Percentiles rank a stretch among this genome's conserved stretches.
These are phyloP conservation scores for Clostera curtula DNA, from an alignment of 2,888 invertebrate genomes.

Conservation along the genomic window DNA sequence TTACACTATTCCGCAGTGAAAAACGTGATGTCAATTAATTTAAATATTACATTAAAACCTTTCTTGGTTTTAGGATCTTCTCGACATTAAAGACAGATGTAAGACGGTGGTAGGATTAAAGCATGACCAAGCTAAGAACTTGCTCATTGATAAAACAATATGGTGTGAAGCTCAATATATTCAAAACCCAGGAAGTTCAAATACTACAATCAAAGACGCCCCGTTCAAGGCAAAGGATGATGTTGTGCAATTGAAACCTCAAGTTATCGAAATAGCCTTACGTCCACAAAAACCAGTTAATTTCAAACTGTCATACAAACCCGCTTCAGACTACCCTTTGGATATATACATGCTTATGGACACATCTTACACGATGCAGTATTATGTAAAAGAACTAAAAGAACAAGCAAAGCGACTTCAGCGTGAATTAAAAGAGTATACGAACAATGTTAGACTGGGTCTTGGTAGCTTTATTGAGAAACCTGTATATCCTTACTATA, in stretches of 20 bases:
- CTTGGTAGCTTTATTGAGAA: conserved; percentile 83
- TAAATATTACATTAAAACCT: no score
- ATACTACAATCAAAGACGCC: conserved; percentile 10
- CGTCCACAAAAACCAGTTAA: conserved; percentile 56
- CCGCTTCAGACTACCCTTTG: conserved; percentile 84
- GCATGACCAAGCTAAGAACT: no score
- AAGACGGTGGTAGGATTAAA: no score
- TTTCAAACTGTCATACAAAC: conserved; percentile 69
- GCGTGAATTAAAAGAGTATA: conserved; percentile 65
- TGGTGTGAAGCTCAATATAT: no score
- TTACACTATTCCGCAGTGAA: no score
- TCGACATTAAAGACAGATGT: no score
- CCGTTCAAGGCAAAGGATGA: conserved; percentile 6
- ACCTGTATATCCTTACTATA: conserved; percentile 75
- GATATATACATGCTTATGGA: conserved; percentile 92
- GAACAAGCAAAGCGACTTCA: conserved; percentile 64
- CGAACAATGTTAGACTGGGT: conserved; percentile 79
- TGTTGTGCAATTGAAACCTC: conserved; percentile 72
- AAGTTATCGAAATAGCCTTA: conserved; percentile 59
- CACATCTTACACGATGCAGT: conserved; percentile 82
- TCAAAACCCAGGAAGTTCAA: no score
- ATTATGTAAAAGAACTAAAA: conserved; percentile 69
- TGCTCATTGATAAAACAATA: no score
- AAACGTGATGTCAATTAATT: no score
- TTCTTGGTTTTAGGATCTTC: no score